A percentile compares a stretch with the other conserved stretches of the same genome.
Conservation (phyloP, 2,113 vertebrate genomes). For the Corvus hawaiiensis region DNA sequence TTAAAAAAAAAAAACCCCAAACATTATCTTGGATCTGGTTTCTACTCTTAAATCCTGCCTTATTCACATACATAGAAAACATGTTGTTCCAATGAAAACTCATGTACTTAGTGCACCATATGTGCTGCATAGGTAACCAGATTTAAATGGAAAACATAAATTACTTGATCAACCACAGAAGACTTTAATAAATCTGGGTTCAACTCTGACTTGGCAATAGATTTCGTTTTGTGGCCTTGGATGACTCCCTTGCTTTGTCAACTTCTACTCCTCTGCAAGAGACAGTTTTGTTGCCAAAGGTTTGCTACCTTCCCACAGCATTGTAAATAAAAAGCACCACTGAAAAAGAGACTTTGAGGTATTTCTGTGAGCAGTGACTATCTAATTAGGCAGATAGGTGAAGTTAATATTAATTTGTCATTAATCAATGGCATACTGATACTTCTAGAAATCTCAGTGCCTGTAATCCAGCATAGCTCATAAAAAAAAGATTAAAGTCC, state of each 20-base stretch:
- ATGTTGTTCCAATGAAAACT: background rate
- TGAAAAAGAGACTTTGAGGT: background rate
- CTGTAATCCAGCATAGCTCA: background rate
- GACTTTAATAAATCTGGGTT: background rate
- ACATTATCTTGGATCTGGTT: background rate
- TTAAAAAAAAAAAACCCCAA: background rate
- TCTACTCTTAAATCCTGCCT: background rate
- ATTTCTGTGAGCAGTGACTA: background rate
- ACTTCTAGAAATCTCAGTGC: background rate
- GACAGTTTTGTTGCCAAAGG: background rate
- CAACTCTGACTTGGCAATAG: background rate
- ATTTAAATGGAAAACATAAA: background rate
- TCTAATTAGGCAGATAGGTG: background rate
- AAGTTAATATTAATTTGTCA: background rate
- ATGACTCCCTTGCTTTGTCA: background rate
- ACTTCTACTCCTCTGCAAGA: background rate
- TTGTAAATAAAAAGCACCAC: background rate
- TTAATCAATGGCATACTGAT: background rate
- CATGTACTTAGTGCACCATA: fast-evolving
- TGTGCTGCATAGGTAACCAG: background rate
- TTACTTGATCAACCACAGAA: background rate
- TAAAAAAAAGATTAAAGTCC: background rate
- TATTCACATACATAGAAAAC: background rate
- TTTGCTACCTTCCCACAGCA: background rate
- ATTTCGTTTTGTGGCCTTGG: background rate